Base-by-base conservation (phyloP, 2,888 invertebrate species). In the Amphipyra tragopoginis region DNA sequence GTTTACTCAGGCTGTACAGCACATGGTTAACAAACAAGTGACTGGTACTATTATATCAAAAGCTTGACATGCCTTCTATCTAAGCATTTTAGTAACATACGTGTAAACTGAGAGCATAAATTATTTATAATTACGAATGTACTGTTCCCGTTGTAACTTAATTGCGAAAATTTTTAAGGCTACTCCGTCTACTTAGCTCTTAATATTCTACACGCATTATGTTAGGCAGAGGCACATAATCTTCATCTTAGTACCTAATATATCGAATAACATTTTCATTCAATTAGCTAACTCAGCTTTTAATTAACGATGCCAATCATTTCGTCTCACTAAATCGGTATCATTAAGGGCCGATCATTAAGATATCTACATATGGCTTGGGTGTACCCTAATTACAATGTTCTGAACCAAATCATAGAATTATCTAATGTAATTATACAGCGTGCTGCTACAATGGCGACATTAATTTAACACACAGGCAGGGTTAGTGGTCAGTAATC, bases 261-360 rank as follows among this genome's bases (percentile, higher is more conserved):
- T 47, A 29, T 56, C 66, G 29, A 72, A 67, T 43, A 44, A 68
- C 47, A 50, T 72, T 65, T 51, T 71, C 67, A 53, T 53, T 42
- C 53, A 50, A 68, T 68, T 66, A 56, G 39, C 39, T 53, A 38
- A 73, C 67, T 42, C 15, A 14, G 52, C 49, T 49, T 66, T 49
- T 65, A 73, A 73, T 72, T 76, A 62, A n/a, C 43, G 39, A 53
- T 38, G 55, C 45, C 60, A 71, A 64, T 75, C 70, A 75, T 61
- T 21, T 55, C 72, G 38, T 50, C 40, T 45, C 40, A 42, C 52
- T 59, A 61, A 52, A 61, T 53, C 5, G 33, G 38, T 45, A 15
- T 72, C 72, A 72, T 52, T 68, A 55, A 33, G 36, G 26, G 33
- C 49, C 38, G 33, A 52, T 56, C 29, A 56, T 65, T 65, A 65